Conservation (phyloP, 2,797 vertebrate species). For the Poeciliopsis infans region DNA sequence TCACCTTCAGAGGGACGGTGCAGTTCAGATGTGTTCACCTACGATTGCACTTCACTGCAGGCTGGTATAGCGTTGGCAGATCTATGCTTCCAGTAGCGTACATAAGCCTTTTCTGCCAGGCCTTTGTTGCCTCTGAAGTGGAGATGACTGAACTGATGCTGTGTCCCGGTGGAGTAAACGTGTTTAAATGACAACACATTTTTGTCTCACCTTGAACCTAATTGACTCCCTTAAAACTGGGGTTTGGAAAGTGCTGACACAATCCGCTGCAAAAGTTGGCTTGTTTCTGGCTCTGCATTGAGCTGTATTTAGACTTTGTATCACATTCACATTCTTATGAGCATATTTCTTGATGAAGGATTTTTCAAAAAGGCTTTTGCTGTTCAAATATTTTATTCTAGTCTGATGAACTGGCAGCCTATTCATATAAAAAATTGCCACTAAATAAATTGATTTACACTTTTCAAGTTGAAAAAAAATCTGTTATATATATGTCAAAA, state of each 20-base stretch:
- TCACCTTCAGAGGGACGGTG: not conserved
- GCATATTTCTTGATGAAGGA: too few species aligned
- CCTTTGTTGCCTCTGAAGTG: slow-evolving; percentile 67
- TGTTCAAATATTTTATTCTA: slow-evolving; percentile 29
- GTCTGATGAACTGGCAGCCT: not conserved
- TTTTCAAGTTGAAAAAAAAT: too few species aligned
- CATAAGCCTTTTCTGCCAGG: slow-evolving; percentile 70
- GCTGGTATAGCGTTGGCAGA: slow-evolving; percentile 38
- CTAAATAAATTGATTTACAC: not conserved
- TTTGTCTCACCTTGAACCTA: slow-evolving; percentile 84
- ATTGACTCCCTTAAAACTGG: slow-evolving; percentile 79
- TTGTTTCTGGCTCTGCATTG: slow-evolving; percentile 41
- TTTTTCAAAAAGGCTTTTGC: not conserved
- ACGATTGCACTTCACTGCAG: slow-evolving; percentile 28
- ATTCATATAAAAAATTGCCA: not conserved
- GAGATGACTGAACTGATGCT: slow-evolving; percentile 70
- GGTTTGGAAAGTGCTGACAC: slow-evolving; percentile 77
- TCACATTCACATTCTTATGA: slow-evolving; percentile 2
- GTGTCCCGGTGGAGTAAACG: slow-evolving; percentile 67
- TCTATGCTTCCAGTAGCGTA: slow-evolving; percentile 47
- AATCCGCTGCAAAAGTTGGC: slow-evolving; percentile 41
- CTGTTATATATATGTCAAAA: too few species aligned
- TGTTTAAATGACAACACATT: slow-evolving; percentile 76
- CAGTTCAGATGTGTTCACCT: slow-evolving; percentile 25
- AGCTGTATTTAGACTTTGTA: slow-evolving; percentile 37